Conservation (phyloP, 1,140 invertebrate species). For the Drosophila subpulchrella region DNA sequence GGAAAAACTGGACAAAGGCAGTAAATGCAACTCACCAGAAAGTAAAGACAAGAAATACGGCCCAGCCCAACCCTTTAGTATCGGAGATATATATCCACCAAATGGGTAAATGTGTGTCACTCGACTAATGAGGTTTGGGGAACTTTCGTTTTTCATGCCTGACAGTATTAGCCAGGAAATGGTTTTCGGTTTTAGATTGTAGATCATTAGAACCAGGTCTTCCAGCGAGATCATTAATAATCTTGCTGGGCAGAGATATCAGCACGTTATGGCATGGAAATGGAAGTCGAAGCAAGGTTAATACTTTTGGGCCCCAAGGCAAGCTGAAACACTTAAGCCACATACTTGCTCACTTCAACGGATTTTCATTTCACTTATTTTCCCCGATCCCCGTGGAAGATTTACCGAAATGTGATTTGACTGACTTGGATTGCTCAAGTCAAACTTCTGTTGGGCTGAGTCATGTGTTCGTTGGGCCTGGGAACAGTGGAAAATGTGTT, state of each 20-base stretch:
- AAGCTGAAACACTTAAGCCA: conserved; percentile 3
- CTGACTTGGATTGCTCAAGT: conserved; percentile 53
- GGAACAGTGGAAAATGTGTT: conserved; percentile 45
- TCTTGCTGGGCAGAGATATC: conserved; percentile 42
- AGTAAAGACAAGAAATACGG: conserved; percentile 32
- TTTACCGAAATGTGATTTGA: conserved; percentile 47
- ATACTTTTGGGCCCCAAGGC: conserved; percentile 5
- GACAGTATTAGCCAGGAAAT: conserved; percentile 67
- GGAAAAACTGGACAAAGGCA: conserved; percentile 68
- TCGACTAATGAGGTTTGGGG: conserved; percentile 61
- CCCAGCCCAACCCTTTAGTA: conserved; percentile 45
- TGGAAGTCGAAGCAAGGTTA: conserved; percentile 54
- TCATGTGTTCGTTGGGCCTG: conserved; percentile 44
- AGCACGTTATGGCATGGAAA: conserved; percentile 36
- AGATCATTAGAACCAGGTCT: conserved; percentile 69
- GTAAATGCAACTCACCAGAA: conserved; percentile 55
- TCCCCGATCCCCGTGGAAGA: conserved; percentile 8
- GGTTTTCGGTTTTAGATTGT: conserved; percentile 36
- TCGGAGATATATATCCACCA: conserved; percentile 1
- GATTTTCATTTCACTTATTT: conserved; percentile 40
- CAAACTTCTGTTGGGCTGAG: conserved; percentile 38
- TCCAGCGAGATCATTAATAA: conserved; percentile 61
- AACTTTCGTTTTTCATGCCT: conserved; percentile 71
- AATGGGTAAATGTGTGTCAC: conserved; percentile 64
- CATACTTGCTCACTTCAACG: conserved; percentile 6